Conservation (phyloP, 2,797 vertebrate species). For the Microcaecilia unicolor region DNA sequence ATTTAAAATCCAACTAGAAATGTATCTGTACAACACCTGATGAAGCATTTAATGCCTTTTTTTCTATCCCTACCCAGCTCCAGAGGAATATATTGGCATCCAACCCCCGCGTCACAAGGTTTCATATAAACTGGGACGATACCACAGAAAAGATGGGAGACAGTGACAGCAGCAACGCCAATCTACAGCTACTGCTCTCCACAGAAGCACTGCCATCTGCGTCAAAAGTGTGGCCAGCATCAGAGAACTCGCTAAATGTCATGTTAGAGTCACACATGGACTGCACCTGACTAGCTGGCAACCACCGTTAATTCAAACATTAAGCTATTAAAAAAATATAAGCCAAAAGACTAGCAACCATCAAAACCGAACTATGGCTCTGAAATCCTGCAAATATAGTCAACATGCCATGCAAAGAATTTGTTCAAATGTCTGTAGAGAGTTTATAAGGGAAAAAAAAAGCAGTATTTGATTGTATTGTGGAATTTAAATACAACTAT, state of each 20-base stretch:
- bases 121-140: conserved; percentile 74
- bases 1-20: too few relatives aligned
- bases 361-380: conserved; percentile 52
- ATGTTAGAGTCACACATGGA: conserved; percentile 76
- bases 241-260: conserved; percentile 67
- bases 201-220: conserved; percentile 64
- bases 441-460: conserved; percentile 52
- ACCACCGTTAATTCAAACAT: conserved; percentile 38
- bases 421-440: conserved; percentile 58
- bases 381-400: conserved; percentile 51
- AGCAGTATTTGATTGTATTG: conserved; percentile 64
- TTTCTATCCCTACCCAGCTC: conserved; percentile 43
- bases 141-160: conserved; percentile 70
- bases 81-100: conserved; percentile 74
- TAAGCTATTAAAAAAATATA: conserved; percentile 57
- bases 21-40: not conserved
- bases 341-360: too few relatives aligned
- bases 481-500: conserved; percentile 70
- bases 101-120: conserved; percentile 71
- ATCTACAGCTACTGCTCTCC: conserved; percentile 64
- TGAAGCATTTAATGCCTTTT: conserved; percentile 18
- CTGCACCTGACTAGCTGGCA: conserved; percentile 62
- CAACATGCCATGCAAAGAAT: conserved; percentile 53
- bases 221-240: conserved; percentile 65
- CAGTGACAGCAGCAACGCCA: conserved; percentile 63